phyloP scores from a whole-genome alignment of 1,140 invertebrate species.

The Drosophila yakuba region DNA sequence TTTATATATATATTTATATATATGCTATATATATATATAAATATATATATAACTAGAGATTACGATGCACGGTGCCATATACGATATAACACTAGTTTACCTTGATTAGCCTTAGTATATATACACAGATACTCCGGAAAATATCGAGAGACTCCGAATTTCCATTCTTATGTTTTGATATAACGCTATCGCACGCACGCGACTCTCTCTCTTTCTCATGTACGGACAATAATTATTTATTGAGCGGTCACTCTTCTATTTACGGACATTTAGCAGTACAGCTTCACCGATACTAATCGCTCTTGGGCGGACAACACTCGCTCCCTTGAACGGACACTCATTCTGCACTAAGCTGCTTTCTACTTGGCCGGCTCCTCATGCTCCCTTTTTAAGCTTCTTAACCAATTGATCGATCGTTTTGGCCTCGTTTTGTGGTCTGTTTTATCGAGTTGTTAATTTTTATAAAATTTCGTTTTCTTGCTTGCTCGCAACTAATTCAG shows the following conservation, averaged over 20 bases:
- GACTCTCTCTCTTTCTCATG: constrained; percentile 7
- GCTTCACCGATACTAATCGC: neutral
- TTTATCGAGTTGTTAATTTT: constrained; percentile 45
- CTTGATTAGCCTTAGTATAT: constrained; percentile 61
- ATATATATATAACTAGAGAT: constrained; percentile 34
- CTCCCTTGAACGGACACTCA: constrained; percentile 21
- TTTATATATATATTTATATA: neutral
- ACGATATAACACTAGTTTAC: constrained; percentile 60
- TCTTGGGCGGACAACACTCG: constrained; percentile 8
- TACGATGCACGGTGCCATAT: constrained; percentile 53
- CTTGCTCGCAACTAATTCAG: constrained; percentile 75
- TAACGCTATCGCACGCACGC: constrained; percentile 43
- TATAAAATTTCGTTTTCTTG: constrained; percentile 64
- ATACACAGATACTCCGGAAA: constrained; percentile 45
- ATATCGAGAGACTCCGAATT: constrained; percentile 3
- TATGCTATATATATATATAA: no score
- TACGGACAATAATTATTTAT: neutral
- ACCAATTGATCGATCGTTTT: constrained; percentile 38
- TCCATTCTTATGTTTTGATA: constrained; percentile 9
- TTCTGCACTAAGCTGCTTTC: constrained; percentile 38
- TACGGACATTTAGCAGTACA: neutral
- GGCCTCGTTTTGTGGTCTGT: constrained; percentile 45
- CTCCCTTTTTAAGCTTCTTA: constrained; percentile 11
- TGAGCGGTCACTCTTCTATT: neutral
- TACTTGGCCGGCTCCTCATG: constrained; percentile 22